Evolutionary conservation across 2,113 vertebrate species (phyloP).

Genomic region (Apodemus sylvaticus): DNA sequence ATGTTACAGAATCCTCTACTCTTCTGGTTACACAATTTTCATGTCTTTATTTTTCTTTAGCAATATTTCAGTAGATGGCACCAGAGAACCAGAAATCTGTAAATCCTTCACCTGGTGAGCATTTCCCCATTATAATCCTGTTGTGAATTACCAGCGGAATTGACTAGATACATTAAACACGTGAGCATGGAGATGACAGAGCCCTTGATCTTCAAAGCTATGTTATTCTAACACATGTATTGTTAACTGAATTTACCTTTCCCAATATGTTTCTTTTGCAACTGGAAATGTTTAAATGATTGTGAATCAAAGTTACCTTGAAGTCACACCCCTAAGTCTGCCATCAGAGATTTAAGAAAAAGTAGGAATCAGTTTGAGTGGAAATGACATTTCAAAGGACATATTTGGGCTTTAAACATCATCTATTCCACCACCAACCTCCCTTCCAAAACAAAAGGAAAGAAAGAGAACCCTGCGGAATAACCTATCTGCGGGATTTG

Average conservation of each 20-base stretch:
- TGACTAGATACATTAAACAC: conserved; percentile 49
- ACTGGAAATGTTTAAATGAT: conserved; percentile 56
- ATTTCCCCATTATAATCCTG: conserved; percentile 13
- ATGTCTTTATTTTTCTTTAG: background rate
- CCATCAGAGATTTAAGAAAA: conserved; percentile 59
- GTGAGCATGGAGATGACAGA: conserved; percentile 58
- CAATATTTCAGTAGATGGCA: conserved; percentile 85
- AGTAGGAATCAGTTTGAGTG: conserved; percentile 56
- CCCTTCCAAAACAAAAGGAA: background rate
- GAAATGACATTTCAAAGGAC: conserved; percentile 70
- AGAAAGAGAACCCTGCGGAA: background rate
- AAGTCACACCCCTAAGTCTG: conserved; percentile 59
- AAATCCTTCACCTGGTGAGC: background rate
- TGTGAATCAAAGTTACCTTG: conserved; percentile 55
- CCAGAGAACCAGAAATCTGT: conserved; percentile 76
- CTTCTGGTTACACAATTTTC: background rate
- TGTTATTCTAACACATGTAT: conserved; percentile 51
- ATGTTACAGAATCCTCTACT: background rate
- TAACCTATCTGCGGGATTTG: background rate
- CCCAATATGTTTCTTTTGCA: conserved; percentile 22
- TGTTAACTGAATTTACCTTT: conserved; percentile 69
- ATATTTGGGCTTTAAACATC: conserved; percentile 19
- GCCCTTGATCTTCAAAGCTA: conserved; percentile 64
- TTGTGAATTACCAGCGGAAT: conserved; percentile 39
- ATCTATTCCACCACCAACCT: background rate